Base-by-base conservation (phyloP, 2,113 vertebrate genomes). In the Tinamus guttatus region DNA sequence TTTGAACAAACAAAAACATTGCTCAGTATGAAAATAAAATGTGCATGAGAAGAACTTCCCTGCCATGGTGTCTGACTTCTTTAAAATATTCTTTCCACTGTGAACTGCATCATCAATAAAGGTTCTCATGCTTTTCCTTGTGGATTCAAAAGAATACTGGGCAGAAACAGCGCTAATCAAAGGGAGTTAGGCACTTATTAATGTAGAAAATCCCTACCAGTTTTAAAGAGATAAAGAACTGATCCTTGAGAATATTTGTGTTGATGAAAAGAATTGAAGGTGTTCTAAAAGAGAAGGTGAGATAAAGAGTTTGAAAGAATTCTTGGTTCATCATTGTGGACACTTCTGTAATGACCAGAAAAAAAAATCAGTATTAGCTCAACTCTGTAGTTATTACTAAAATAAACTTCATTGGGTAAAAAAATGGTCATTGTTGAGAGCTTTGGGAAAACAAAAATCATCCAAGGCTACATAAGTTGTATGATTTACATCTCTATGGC, bases 41-140 rank as follows among this genome's bases (percentile, higher is more conserved):
- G 56, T 96, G 89, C 94, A 91, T 63, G 91, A 64, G 56, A 85
- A 82, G 81, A 86, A 83, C 34, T 90, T 87, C 76, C 77, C 60
- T 41, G 11, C 84, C 54, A 7, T 7, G 19, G 69, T 36, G n/a
- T 71, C 43, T 47, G 64, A 56, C 63, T 84, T 36, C 54, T 38
- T 54, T 15, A 38, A 86, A 62, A 68, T 15, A 12, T 21, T 94
- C 64, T 34, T 65, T 82, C 62, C 86, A 59, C 49, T 21, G 52
- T 62, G 22, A 54, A 45, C 5, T 40, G 12, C 24, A 17, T 67
- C 75, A 30, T 25, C 70, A 36, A 3, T 32, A 62, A 87, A 87
- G n/a, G 34, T 75, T 81, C 67, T 60, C 32, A 24, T 49, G 5
- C 38, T 65, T 59, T 51, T 76, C 77, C 68, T 88, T 45, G 32